These are phyloP conservation scores for Triplophysa siluroides DNA, from an alignment of 2,113 vertebrate species.

Conservation along the genomic window DNA sequence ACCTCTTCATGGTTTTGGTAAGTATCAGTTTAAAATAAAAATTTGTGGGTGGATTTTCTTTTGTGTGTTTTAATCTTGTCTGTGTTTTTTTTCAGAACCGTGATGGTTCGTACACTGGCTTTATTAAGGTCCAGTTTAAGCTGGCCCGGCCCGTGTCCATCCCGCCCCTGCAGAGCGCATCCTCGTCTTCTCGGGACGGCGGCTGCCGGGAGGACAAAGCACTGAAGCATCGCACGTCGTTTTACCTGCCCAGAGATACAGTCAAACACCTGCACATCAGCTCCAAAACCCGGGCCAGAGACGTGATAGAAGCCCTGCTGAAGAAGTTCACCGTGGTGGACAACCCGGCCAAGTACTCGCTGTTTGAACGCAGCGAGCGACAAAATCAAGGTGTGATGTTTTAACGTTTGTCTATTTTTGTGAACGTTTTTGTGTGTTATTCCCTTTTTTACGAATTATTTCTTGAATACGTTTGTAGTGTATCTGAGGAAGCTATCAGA, in stretches of 20 bases:
- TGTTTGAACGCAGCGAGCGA: slow-evolving; percentile 88
- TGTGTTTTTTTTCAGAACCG: slow-evolving; percentile 78
- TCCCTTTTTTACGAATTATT: background rate
- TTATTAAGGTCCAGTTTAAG: slow-evolving; percentile 96
- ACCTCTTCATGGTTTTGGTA: slow-evolving; percentile 93
- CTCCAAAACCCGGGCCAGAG: slow-evolving; percentile 83
- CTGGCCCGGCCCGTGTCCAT: slow-evolving; percentile 88
- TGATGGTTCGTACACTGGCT: slow-evolving; percentile 92
- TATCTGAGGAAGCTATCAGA: slow-evolving; percentile 84
- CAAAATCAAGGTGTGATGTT: slow-evolving; percentile 83
- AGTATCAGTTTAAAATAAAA: slow-evolving; percentile 31
- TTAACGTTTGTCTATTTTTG: background rate
- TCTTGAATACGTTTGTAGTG: slow-evolving; percentile 66
- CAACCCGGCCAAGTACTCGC: slow-evolving; percentile 92
- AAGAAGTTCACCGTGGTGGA: slow-evolving; percentile 94
- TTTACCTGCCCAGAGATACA: slow-evolving; percentile 93
- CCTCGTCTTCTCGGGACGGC: slow-evolving; percentile 64
- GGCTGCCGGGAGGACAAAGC: slow-evolving; percentile 61
- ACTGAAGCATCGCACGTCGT: slow-evolving; percentile 86
- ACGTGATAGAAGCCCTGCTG: slow-evolving; percentile 93
- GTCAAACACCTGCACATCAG: slow-evolving; percentile 93
- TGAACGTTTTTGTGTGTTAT: background rate
- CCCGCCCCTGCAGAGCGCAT: slow-evolving; percentile 76
- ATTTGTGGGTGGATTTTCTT: too few species aligned
- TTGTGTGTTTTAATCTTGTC: background rate